Evolutionary conservation across 1,140 invertebrate species (phyloP).

Genomic region (Phthorimaea operculella): DNA sequence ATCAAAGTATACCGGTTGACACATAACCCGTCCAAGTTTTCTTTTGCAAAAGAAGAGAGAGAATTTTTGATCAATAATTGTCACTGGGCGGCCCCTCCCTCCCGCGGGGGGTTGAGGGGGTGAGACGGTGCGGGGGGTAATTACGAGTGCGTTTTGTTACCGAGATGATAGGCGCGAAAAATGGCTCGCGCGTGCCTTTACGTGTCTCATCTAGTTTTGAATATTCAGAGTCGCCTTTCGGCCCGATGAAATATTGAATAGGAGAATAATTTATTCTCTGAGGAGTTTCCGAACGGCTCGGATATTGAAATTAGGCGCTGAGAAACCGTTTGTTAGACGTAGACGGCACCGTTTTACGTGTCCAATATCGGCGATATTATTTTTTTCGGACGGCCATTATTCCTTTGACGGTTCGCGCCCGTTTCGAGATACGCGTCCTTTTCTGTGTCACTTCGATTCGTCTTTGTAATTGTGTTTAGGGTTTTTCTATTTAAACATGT

Average conservation of each 20-base stretch:
- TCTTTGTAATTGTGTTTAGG: too few species aligned
- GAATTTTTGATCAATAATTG: conserved; percentile 68
- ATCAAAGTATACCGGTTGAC: conserved; percentile 55
- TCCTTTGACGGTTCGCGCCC: conserved; percentile 3
- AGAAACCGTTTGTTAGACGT: conserved; percentile 59
- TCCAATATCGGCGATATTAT: conserved; percentile 17
- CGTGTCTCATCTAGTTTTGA: conserved; percentile 63
- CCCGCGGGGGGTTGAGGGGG: conserved; percentile 22
- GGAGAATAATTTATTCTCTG: conserved; percentile 63
- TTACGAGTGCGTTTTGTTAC: conserved; percentile 67
- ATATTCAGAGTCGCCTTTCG: conserved; percentile 61
- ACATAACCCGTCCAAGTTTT: conserved; percentile 68
- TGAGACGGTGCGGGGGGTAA: conserved; percentile 43
- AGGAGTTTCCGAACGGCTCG: conserved; percentile 58
- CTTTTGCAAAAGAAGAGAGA: conserved; percentile 68
- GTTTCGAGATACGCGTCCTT: too few species aligned
- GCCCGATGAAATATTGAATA: conserved; percentile 65
- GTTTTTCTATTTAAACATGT: too few species aligned
- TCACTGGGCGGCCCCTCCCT: conserved; percentile 58
- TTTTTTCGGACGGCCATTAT: conserved; percentile 11
- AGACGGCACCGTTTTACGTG: conserved; percentile 29
- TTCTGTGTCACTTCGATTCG: too few species aligned
- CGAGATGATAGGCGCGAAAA: conserved; percentile 67
- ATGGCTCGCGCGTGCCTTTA: conserved; percentile 65
- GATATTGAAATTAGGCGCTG: conserved; percentile 67